These are phyloP conservation scores for Boulengeromyrus knoepffleri DNA, from an alignment of 2,113 vertebrate species.

Conservation along the genomic window DNA sequence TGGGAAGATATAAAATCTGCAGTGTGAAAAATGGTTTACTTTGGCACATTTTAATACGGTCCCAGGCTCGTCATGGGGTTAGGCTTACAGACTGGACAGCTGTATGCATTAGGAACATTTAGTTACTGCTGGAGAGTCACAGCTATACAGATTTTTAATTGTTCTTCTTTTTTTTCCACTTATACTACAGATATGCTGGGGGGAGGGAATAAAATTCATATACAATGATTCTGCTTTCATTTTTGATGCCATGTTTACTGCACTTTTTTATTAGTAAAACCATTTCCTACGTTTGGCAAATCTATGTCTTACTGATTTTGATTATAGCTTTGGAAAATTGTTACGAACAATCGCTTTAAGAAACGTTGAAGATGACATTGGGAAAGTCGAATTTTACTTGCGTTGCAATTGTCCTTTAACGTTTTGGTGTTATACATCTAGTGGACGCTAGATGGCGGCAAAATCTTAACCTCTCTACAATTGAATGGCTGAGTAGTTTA, in stretches of 20 bases:
- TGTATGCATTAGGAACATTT: not conserved
- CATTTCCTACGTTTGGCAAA: not conserved
- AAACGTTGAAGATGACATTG: not conserved
- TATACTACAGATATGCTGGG: not conserved
- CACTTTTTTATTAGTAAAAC: not conserved
- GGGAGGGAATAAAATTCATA: not conserved
- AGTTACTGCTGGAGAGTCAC: constrained; percentile 16
- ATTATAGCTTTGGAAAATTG: not conserved
- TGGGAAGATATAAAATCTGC: not conserved
- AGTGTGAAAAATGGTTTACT: not conserved
- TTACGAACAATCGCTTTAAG: not conserved
- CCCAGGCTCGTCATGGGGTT: not conserved
- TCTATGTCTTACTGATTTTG: not conserved
- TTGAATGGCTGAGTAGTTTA: not conserved
- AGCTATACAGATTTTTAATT: not conserved
- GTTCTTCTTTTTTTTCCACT: not conserved
- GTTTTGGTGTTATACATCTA: not conserved
- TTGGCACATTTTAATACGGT: not conserved
- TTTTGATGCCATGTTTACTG: not conserved
- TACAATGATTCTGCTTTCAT: not conserved
- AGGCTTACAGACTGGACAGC: not conserved
- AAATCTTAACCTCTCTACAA: not conserved
- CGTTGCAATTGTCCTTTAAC: not conserved
- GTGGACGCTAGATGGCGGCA: not conserved
- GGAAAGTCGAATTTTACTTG: not conserved